A percentile compares a stretch with the other conserved stretches of the same genome.
Evolutionary conservation across 2,888 invertebrate species (phyloP).

Genomic region (Cheilosia vernalis): DNA sequence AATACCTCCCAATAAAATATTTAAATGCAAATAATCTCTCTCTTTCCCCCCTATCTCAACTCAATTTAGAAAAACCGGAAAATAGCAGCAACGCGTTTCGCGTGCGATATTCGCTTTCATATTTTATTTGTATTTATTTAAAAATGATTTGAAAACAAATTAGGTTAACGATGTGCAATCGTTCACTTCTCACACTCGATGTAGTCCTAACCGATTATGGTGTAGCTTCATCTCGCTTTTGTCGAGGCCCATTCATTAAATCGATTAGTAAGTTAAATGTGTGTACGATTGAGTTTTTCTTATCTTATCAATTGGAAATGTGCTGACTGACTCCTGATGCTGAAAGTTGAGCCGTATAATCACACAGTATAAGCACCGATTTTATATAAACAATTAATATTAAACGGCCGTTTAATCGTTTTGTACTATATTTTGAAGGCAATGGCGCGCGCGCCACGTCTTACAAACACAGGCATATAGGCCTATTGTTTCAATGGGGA

Average conservation of each 20-base stretch:
- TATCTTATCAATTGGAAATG: constrained; percentile 51
- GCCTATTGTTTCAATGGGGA: not conserved
- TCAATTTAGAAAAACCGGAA: not conserved
- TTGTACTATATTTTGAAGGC: constrained; percentile 47
- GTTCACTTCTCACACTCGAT: constrained; percentile 14
- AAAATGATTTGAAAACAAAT: not conserved
- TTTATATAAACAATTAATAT: not conserved
- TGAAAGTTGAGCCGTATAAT: constrained; percentile 19
- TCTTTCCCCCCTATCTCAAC: not conserved
- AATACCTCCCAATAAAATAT: constrained; percentile 2
- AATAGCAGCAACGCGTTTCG: not conserved
- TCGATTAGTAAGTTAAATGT: constrained; percentile 44
- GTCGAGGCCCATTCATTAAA: constrained; percentile 55
- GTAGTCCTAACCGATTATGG: constrained; percentile 18
- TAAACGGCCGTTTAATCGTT: constrained; percentile 22
- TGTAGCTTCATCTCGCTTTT: not conserved
- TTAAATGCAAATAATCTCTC: not conserved
- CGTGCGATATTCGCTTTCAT: constrained; percentile 6
- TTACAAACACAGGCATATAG: not conserved
- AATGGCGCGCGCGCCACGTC: constrained; percentile 11
- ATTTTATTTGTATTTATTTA: constrained; percentile 16
- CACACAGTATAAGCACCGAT: constrained; percentile 1
- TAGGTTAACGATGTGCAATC: constrained; percentile 32
- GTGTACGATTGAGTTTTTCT: constrained; percentile 8
- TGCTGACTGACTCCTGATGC: constrained; percentile 15